Evolutionary conservation across 2,888 invertebrate species (phyloP).

Genomic region (Ophion ventricosus): DNA sequence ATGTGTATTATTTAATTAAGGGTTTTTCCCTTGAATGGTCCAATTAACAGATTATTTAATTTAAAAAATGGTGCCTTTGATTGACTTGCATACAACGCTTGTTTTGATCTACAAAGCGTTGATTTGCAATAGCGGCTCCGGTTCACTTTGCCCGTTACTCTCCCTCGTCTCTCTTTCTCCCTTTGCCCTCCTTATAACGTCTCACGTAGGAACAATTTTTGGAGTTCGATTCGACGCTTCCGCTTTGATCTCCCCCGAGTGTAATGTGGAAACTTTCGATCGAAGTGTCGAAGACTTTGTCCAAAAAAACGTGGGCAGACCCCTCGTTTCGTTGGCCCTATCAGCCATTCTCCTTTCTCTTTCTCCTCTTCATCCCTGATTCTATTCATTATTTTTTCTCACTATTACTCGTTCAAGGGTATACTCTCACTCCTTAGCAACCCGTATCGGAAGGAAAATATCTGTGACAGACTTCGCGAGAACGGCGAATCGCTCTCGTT

Average conservation of each 20-base stretch:
- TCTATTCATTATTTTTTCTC: slow-evolving; percentile 27
- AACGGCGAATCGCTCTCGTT: slow-evolving; percentile 1
- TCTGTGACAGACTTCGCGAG: slow-evolving; percentile 28
- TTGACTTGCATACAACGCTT: not conserved
- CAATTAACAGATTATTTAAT: not conserved
- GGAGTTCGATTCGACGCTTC: slow-evolving; percentile 19
- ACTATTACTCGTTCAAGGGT: slow-evolving; percentile 7
- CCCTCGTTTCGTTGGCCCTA: slow-evolving; percentile 21
- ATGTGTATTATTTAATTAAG: no score
- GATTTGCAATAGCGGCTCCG: no score
- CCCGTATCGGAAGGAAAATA: slow-evolving; percentile 5
- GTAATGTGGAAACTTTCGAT: slow-evolving; percentile 42
- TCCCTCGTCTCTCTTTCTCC: not conserved
- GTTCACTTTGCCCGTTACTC: not conserved
- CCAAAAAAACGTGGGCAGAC: slow-evolving; percentile 31
- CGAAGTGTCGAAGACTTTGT: slow-evolving; percentile 31
- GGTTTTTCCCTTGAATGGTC: no score
- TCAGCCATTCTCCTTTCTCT: no score
- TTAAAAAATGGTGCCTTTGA: not conserved
- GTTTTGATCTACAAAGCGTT: slow-evolving; percentile 2
- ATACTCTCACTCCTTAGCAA: slow-evolving; percentile 21
- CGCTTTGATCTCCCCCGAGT: slow-evolving; percentile 1
- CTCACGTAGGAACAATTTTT: no score
- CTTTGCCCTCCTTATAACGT: not conserved
- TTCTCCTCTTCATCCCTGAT: slow-evolving; percentile 19